Evolutionary conservation across 2,113 vertebrate species (phyloP), one percentile per base, ranked within the genome.

Genomic region (Indicator indicator): DNA sequence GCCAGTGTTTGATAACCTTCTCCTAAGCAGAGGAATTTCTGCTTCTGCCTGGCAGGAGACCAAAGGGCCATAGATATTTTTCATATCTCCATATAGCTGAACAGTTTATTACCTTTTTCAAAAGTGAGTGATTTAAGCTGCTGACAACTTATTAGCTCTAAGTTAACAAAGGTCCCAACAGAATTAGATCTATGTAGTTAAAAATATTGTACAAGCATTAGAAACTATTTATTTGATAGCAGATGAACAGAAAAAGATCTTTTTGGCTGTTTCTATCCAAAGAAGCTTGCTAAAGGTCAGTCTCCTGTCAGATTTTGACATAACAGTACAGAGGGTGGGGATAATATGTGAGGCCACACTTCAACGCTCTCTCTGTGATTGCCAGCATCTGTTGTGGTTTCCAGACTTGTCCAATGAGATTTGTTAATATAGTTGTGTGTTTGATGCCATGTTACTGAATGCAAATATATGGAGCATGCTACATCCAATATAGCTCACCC

Each of bases 321-420:
- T 38, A 58, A 74, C 56, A 63, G 64, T 24, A 76, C 17, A 23
- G 36, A 59, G 80, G 20, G 60, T 92, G 58, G 79, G 46, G 79
- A 62, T 42, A 36, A 70, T 33, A 64, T 16, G 44, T 46, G 72
- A 79, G 36, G 55, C 86, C 88, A 68, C 59, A 48, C 94, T 95
- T 81, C 77, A 80, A 1, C 2, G 0, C 76, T 81, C 63, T 50
- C 38, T 81, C 46, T 92, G 70, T 73, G 93, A 92, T 65, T 92
- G 89, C 74, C 94, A 93, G 77, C 93, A 94, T 96, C 91, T 91
- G 77, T 54, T 93, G 77, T 91, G 94, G 60, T 96, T 95, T 97
- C 83, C 91, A 93, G 84, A 71, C 88, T 88, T 89, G 86, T 94
- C 94, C 95, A 88, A 52, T 46, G 40, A 95, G 73, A 84, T 96